Conservation (phyloP, 2,797 vertebrate genomes). For the Fistularia commersonii region DNA sequence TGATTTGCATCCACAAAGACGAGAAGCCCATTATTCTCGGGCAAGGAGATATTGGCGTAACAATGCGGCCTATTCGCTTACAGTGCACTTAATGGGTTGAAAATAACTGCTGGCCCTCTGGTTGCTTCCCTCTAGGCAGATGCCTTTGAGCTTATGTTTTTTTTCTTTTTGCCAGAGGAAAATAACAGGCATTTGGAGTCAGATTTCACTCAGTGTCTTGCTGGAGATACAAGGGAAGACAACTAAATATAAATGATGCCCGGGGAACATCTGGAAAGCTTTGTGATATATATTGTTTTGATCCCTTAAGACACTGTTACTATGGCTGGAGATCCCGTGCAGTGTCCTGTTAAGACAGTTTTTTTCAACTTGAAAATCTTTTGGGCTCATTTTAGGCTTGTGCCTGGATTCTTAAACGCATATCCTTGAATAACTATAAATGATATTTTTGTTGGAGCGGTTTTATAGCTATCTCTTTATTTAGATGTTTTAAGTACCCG, state of each 20-base stretch:
- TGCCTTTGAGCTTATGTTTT: constrained; percentile 18
- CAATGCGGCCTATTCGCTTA: constrained; percentile 42
- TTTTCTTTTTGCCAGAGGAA: constrained; percentile 6
- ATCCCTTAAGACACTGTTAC: constrained; percentile 15
- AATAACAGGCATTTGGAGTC: constrained; percentile 1
- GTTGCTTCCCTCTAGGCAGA: constrained; percentile 17
- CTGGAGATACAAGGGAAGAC: background rate
- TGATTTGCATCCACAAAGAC: constrained; percentile 59
- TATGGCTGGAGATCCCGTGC: no score
- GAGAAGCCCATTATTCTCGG: constrained; percentile 41
- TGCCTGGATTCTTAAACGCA: no score
- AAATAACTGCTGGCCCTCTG: constrained; percentile 42
- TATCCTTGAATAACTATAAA: no score
- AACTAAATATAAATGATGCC: constrained; percentile 10
- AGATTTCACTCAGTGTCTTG: constrained; percentile 23
- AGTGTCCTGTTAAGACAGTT: no score
- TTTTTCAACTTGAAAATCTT: no score
- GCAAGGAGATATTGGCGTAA: constrained; percentile 39
- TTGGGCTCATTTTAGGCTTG: no score
- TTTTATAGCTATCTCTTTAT: background rate
- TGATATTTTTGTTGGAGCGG: no score
- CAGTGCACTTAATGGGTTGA: constrained; percentile 56
- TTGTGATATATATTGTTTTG: constrained; percentile 10
- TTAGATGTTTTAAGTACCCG: background rate
- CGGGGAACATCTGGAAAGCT: constrained; percentile 34